Evolutionary conservation across 2,888 invertebrate species (phyloP), one percentile per base, ranked within the genome.

Genomic region (Eristalis tenax): DNA sequence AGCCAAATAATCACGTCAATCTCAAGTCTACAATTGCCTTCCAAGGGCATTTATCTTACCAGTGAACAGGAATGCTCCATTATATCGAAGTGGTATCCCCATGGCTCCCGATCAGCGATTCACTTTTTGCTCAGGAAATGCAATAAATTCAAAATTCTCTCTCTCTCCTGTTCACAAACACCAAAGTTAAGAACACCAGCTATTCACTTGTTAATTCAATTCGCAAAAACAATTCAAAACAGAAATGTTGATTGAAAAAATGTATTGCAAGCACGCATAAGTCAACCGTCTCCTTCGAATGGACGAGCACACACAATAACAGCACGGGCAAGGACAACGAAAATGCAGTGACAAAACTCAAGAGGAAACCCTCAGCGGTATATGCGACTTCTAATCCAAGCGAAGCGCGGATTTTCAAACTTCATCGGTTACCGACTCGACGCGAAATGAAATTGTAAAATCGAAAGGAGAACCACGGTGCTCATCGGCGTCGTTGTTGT

Each of bases 381-480:
- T 23, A 56, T 63, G 38, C 69, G 38, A 78, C 40, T 61, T 77
- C 77, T 83, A 79, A 75, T 74, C 78, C 73, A 89, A 89, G 88
- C 89, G 90, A 91, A 91, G 92, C 92, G 91, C 91, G 91, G 75
- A 90, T 90, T 89, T 91, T 91, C 91, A 91, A 83, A 92, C 92
- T 91, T 91, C 90, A 91, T 91, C 90, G 92, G 92, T 91, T 90
- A 92, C 91, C 91, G 91, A 91, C 91, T 92, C 91, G 90, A 92
- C 91, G 90, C 92, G 91, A 91, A 92, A 92, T 92, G 93, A 92
- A 91, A 89, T 91, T 91, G 90, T 90, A 90, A 92, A 92, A 91
- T 91, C 91, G 91, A 92, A 92, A 92, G 91, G 91, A 92, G 91
- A 91, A 91, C 92, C 92, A 90, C 91, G 90, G 74, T 84, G 76